Base-by-base conservation (phyloP, 1,140 invertebrate species). In the Solen grandis region DNA sequence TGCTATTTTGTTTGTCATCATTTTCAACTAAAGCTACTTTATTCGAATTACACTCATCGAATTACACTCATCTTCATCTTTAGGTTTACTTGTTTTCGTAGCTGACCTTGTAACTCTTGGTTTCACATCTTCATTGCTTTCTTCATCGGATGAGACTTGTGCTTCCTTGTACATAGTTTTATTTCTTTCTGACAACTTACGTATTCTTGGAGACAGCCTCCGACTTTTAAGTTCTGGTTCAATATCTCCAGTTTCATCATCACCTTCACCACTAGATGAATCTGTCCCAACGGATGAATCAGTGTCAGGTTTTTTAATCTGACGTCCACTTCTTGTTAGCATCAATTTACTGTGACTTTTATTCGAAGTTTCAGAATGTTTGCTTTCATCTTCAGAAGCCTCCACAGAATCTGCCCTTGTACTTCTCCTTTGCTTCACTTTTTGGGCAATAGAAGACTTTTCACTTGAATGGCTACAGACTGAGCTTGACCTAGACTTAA, bases 401-500 rank as follows among this genome's bases (percentile, higher is more conserved):
- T 35, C 38, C 5, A n/a, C 38, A 29, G 57, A 38, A n/a, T 35
- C 22, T 8, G 46, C 46, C 41, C 38, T 55, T 5, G 41, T 57
- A 36, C 29, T 16, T n/a, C 33, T 66, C 57, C 62, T 65, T 50
- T 66, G 50, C 36, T 55, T 76, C 14, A 41, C 52, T 25, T 41
- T 38, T 14, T 36, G 54, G 57, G 66, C 62, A 55, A 65, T 65
- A 57, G 36, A 46, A 25, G 75, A 78, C 62, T 22, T 55, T 19
- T 46, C 41, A 46, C 41, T 46, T 46, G 41, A 46, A 33, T 46
- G 65, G 38, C 75, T 78, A 65, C 73, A 63, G 3, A 59, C 38
- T 19, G 75, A 78, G 46, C 63, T 60, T 31, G 75, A 78, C 35
- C 75, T 68, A 54, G 75, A 78, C 22, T 62, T 59, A 4, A 1